Evolutionary conservation across 1,140 invertebrate species (phyloP), one percentile per base, ranked within the genome.

Genomic region (Zaprionus ghesquierei): DNA sequence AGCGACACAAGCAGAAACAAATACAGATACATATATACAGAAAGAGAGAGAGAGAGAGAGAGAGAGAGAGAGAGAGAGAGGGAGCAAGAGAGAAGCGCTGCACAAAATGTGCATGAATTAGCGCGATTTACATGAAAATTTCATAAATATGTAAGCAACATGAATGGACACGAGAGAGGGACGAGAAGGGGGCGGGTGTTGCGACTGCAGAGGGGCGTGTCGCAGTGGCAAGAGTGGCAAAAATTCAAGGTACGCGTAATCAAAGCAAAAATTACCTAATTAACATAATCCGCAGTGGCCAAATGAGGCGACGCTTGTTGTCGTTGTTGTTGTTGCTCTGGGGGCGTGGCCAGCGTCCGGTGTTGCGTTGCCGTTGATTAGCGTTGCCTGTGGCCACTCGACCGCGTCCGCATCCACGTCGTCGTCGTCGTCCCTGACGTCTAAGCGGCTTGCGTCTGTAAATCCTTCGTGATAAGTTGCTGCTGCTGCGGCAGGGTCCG

Each of bases 221-320:
- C 33, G 15, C 35, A 41, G 46, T 60, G 64, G 41, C 18, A 46
- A 46, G 18, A 75, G 59, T 25, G 25, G 35, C 66, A 69, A 72
- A 75, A 84, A 72, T 79, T 80, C 62, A 86, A 90, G 87, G 87
- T 90, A 86, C 61, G 61, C 69, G 72, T 76, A 90, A 90, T 90
- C 81, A 90, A 90, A 90, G 87, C 87, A 82, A 80, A 90, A 90
- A 90, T 90, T 90, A 90, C 87, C 87, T 90, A 90, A 90, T 90
- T 90, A 90, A 90, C 87, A 90, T 90, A 90, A 90, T 90, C 87
- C 87, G 79, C 79, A 87, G 81, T 81, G 78, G 78, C 86, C 84
- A 87, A 87, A 86, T 86, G 81, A 82, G 81, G 68, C 82, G 71
- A 69, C 66, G 65, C 41, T 75, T 76, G 62, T 73, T 68, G 27